Evolutionary conservation across 2,888 invertebrate species (phyloP).

Genomic region (Pyrocoelia pectoralis): DNA sequence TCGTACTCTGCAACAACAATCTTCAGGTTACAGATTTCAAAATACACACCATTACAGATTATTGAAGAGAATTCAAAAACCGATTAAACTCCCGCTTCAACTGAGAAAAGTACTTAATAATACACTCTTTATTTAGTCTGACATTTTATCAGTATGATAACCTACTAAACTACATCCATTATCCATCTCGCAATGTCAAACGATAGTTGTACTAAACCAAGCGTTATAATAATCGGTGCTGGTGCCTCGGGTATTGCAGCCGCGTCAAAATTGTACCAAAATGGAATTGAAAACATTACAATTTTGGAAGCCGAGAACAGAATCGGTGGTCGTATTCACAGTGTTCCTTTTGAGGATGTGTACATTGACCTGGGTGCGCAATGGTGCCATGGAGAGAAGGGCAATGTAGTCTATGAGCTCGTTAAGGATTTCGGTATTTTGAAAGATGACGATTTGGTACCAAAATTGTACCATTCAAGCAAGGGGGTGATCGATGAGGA

Average conservation of each 20-base stretch:
- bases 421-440: constrained; percentile 47
- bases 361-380: constrained; percentile 53
- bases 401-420: constrained; percentile 53
- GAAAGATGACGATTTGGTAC: no score
- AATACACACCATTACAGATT: no score
- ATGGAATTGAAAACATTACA: constrained; percentile 60
- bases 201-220: background rate
- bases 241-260: constrained; percentile 67
- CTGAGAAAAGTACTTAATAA: no score
- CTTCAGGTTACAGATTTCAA: no score
- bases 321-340: constrained; percentile 54
- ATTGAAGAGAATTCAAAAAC: no score
- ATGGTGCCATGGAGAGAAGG: constrained; percentile 57
- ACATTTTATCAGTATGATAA: no score
- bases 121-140: no score
- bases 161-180: no score
- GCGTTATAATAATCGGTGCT: constrained; percentile 65
- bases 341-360: constrained; percentile 38
- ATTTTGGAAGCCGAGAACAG: constrained; percentile 59
- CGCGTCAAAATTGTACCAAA: constrained; percentile 61
- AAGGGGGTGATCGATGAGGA: constrained; percentile 41
- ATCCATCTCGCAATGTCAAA: no score
- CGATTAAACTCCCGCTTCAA: no score
- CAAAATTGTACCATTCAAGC: constrained; percentile 41
- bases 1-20: no score